Evolutionary conservation across 2,888 invertebrate genomes (phyloP), one percentile per base, ranked within the genome.

Genomic region (Amiota minor): DNA sequence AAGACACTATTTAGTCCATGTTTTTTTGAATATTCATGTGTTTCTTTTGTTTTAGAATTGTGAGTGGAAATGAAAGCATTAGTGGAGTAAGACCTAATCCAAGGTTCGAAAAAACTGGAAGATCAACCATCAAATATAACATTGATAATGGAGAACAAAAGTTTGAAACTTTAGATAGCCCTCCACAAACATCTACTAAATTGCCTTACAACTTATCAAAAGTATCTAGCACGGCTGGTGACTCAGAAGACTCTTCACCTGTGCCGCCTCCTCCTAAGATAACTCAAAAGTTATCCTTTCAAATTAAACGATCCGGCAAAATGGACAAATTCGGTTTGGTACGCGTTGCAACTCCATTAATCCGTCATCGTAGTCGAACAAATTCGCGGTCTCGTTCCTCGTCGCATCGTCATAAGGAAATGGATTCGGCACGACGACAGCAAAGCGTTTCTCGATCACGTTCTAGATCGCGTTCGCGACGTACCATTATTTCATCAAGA

Each of bases 291-390:
- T 77, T 88, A n/a, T 88, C 89, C 3, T 89, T 89, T 77, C 86
- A 88, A 75, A 87, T 88, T 18, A 87, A 88, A 53, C 80, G 80
- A 84, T 87, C 93, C 88, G 92, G 93, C 72, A 94, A 94, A 18
- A 89, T 94, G 77, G 94, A 94, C 88, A 94, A 94, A 89, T 94
- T 94, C 85, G 94, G 94, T 0, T 93, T 94, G 78, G 92, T 94
- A 90, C 92, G 94, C 0, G 88, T 94, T 78, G 93, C 93, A 56
- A 90, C 91, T 72, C 92, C 92, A 68, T 91, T 92, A 67, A 91
- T 77, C 9, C 74, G 0, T 75, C 76, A 45, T 65, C 75, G 10
- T 69, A 77, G 18, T 71, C 75, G 62, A 70, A 74, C 11, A n/a
- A 77, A 62, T 61, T 82, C 74, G 75, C 82, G 67, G 73, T 83